Conservation (phyloP, 2,888 invertebrate species). For the Alsophila aescularia region DNA sequence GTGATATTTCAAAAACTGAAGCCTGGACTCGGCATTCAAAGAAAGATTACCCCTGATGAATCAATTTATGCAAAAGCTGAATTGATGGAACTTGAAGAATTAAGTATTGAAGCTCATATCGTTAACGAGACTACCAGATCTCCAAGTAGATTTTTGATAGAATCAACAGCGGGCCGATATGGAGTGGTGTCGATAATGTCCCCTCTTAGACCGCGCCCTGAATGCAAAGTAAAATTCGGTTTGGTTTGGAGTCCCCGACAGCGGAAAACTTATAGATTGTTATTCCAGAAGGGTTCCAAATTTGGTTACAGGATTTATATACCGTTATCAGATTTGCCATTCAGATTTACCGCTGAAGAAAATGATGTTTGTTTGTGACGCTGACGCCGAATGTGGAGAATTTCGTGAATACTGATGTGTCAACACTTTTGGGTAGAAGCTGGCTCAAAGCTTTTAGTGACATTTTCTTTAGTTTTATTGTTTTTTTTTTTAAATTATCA, state of each 20-base stretch:
- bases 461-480: too few species aligned
- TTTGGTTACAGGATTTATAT: conserved; percentile 49
- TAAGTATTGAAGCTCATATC: conserved; percentile 1
- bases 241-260: conserved; percentile 54
- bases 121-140: conserved; percentile 8
- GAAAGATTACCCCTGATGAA: too few species aligned
- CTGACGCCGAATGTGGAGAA: not conserved
- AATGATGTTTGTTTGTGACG: conserved; percentile 32
- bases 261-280: conserved; percentile 78
- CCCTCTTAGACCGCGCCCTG: conserved; percentile 67
- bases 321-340: conserved; percentile 40
- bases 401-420: not conserved
- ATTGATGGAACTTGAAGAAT: not conserved
- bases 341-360: conserved; percentile 20
- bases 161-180: conserved; percentile 73
- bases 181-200: conserved; percentile 77
- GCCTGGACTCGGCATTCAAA: too few species aligned
- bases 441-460: too few species aligned
- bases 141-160: conserved; percentile 77
- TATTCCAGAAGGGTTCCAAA: conserved; percentile 66
- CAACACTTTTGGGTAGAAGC: too few species aligned
- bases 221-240: conserved; percentile 78
- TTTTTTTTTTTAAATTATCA: too few species aligned
- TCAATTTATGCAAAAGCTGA: too few species aligned
- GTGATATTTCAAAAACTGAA: too few species aligned